Evolutionary conservation across 1,140 invertebrate species (phyloP).

Genomic region (Lordiphosa stackelbergi): DNA sequence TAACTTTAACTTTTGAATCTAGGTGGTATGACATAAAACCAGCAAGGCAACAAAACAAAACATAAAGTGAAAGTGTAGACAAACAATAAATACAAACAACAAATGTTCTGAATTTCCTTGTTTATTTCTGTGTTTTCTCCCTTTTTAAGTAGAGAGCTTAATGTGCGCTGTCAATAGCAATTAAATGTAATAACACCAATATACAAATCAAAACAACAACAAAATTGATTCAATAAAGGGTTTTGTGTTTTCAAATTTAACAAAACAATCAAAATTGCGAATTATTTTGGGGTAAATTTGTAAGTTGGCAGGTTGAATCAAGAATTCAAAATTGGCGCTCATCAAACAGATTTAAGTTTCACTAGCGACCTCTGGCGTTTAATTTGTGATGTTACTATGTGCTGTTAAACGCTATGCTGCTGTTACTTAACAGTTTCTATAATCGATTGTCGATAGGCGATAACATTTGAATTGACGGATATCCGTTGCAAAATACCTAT

Average conservation of each 20-base stretch:
- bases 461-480: too few relatives aligned
- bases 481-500: too few relatives aligned
- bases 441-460: too few relatives aligned
- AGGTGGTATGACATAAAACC: constrained; percentile 50
- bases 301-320: too few relatives aligned
- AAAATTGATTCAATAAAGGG: constrained; percentile 57
- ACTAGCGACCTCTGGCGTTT: too few relatives aligned
- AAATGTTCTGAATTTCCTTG: constrained; percentile 10
- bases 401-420: too few relatives aligned
- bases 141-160: constrained; percentile 68
- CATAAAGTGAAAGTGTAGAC: constrained; percentile 1
- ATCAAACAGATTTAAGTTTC: too few relatives aligned
- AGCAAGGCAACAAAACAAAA: constrained; percentile 6
- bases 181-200: constrained; percentile 64
- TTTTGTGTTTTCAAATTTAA: constrained; percentile 34
- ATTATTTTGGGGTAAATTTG: too few relatives aligned
- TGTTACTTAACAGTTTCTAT: too few relatives aligned
- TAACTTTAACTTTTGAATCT: constrained; percentile 47
- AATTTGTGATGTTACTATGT: too few relatives aligned
- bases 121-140: constrained; percentile 45
- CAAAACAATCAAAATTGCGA: not conserved
- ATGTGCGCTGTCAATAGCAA: constrained; percentile 72
- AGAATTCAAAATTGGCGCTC: too few relatives aligned
- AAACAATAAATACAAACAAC: constrained; percentile 13
- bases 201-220: constrained; percentile 37